Base-by-base conservation (phyloP, 2,888 invertebrate genomes). In the Bhutanitis thaidina region DNA sequence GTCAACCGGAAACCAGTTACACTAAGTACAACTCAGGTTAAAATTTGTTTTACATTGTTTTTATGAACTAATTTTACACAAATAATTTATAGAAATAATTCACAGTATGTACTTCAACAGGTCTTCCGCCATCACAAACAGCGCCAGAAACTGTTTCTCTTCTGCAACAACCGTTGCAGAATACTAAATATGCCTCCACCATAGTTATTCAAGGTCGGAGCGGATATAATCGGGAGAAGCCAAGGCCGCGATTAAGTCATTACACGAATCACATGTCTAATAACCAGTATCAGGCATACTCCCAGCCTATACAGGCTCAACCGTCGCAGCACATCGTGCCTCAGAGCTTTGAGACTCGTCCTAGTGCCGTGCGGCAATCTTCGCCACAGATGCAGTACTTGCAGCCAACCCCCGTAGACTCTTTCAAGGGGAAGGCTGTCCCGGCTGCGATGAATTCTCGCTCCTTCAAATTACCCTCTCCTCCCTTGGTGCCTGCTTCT, bases 141-240 rank as follows among this genome's bases (percentile, higher is more conserved):
- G 89, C 89, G 15, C 89, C 89, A 14, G 89, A 89, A 61, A 88
- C 89, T n/a, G 89, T 89, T 29, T 87, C 87, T 8, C 64, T 89
- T 34, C 69, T 89, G 50, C 89, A 89, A 62, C 86, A 87, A 61
- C 86, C 88, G 25, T 67, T 79, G 45, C 84, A 77, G 54, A 77
- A 71, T 54, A 63, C 77, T 12, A 87, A 87, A 65, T 87, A 83
- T 57, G 72, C 81, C 34, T 74, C 84, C 8, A 67, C 79, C 3
- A 69, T 84, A 52, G 78, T 82, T 35, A 71, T 83, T 8, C 83
- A 79, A 52, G 80, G 82, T 12, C 76, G 89, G 13, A 63, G 77
- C 38, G 80, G 62, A 10, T 89, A 81, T 64, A 61, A 52, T 10
- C 67, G 87, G 3, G 90, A 90, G 57, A 87, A 86, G 57, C 72